Evolutionary conservation across 2,113 vertebrate species (phyloP).

Genomic region (Malaclemys terrapin): DNA sequence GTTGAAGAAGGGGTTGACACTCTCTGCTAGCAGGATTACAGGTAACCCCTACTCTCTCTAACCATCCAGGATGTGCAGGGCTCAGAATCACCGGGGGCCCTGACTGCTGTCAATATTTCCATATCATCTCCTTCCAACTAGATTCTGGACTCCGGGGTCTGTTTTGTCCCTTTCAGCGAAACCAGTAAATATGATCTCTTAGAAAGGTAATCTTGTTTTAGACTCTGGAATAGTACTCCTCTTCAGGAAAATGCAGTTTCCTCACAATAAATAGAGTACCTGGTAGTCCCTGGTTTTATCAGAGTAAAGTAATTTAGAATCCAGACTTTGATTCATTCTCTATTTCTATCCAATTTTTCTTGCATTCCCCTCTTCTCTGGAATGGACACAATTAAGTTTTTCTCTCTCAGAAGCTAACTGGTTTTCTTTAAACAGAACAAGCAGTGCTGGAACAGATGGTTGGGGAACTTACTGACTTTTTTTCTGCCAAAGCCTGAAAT

Average conservation of each 20-base stretch:
- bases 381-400: background rate
- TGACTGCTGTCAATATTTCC: slow-evolving; percentile 7
- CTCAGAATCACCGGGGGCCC: background rate
- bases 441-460: background rate
- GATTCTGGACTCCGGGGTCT: background rate
- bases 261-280: slow-evolving; percentile 7
- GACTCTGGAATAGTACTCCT: background rate
- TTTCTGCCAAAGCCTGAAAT: background rate
- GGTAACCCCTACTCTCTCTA: background rate
- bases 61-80: background rate
- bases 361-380: background rate
- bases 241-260: background rate
- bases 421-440: slow-evolving; percentile 22
- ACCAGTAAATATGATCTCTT: background rate
- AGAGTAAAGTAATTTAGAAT: background rate
- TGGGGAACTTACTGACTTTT: background rate
- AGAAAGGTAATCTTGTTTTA: background rate
- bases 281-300: background rate
- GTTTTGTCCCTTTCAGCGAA: background rate
- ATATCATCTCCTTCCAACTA: background rate
- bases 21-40: background rate
- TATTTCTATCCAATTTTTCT: background rate
- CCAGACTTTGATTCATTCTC: background rate
- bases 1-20: background rate
- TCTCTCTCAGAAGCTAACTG: background rate